Conservation (phyloP, 2,888 invertebrate species). For the Isotomurus palustris region DNA sequence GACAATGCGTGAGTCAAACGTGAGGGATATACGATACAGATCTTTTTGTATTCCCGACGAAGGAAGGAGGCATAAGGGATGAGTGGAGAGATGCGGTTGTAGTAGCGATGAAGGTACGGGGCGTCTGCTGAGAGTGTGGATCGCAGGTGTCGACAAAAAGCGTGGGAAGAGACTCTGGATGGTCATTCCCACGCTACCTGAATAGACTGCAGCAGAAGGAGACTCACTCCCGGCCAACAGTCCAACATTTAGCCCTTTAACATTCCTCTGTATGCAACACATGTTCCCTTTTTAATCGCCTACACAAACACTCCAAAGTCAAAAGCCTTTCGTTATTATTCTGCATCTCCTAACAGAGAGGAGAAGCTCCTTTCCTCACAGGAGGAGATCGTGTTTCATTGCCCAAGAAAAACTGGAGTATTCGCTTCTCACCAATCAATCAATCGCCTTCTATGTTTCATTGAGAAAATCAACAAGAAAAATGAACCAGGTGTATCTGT, state of each 20-base stretch:
- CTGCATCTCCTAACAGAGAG: no score
- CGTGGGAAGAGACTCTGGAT: constrained; percentile 36
- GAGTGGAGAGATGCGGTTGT: background rate
- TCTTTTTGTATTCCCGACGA: constrained; percentile 1
- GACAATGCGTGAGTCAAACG: no score
- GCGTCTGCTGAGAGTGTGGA: constrained; percentile 37
- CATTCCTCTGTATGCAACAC: background rate
- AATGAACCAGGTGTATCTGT: no score
- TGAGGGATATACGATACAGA: no score
- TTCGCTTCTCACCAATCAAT: no score
- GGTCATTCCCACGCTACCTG: constrained; percentile 39
- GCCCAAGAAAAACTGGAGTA: no score
- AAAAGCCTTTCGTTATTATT: no score
- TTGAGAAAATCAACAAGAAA: no score
- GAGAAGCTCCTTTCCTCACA: no score
- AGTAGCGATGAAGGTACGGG: constrained; percentile 10
- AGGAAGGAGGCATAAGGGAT: background rate
- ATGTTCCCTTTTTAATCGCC: background rate
- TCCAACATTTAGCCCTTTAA: constrained; percentile 13
- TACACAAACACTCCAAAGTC: no score
- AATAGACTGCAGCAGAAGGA: constrained; percentile 38
- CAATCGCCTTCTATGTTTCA: no score
- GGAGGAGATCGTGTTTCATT: no score
- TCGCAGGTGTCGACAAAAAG: constrained; percentile 41
- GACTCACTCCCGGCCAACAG: constrained; percentile 38